Percentiles rank a stretch among this genome's conserved stretches.
Evolutionary conservation across 2,797 vertebrate species (phyloP).

Genomic region (Xerus rutilus): DNA sequence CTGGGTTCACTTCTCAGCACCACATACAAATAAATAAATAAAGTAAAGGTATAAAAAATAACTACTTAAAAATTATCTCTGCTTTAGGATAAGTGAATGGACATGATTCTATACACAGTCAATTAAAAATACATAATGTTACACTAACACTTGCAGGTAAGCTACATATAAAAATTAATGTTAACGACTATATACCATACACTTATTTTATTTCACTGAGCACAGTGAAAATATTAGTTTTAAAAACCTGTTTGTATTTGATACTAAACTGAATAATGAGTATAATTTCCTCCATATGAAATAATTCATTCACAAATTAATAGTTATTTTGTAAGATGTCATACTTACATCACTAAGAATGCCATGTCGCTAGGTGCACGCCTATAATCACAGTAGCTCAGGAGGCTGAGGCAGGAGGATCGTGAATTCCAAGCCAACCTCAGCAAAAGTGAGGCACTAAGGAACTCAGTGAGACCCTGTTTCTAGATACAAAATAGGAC

Average conservation of each 20-base stretch:
- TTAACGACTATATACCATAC: too few relatives aligned
- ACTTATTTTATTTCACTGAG: background rate
- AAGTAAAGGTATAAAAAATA: too few relatives aligned
- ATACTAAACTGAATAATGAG: background rate
- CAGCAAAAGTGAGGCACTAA: too few relatives aligned
- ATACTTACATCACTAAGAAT: background rate
- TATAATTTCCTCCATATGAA: background rate
- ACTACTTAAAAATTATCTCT: background rate
- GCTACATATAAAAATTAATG: background rate
- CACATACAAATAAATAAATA: too few relatives aligned
- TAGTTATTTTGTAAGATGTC: background rate
- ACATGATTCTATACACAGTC: background rate
- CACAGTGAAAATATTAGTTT: background rate
- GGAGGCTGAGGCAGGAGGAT: too few relatives aligned
- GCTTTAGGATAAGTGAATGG: background rate
- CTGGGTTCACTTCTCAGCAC: too few relatives aligned
- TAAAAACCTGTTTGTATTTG: background rate
- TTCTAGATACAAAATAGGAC: too few relatives aligned
- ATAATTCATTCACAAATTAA: background rate
- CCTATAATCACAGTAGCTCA: too few relatives aligned
- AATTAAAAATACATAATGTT: background rate
- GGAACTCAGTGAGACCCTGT: too few relatives aligned
- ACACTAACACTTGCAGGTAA: background rate
- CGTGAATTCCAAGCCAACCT: too few relatives aligned
- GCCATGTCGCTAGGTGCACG: fast-evolving